Evolutionary conservation across 2,113 vertebrate species (phyloP), one percentile per base, ranked within the genome.

Genomic region (Dipodomys ordii): DNA sequence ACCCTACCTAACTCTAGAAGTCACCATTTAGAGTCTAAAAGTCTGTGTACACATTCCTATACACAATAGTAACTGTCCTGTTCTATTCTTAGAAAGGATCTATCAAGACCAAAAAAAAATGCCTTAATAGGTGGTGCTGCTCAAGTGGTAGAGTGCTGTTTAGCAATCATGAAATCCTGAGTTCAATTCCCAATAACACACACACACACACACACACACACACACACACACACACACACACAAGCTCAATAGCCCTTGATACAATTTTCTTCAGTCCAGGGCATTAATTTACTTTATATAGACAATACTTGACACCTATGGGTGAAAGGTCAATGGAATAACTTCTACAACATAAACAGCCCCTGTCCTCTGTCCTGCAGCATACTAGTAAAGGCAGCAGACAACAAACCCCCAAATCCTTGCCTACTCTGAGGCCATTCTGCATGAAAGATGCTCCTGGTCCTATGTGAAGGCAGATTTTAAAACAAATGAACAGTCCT

Each of bases 31-130:
- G 76, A 32, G 39, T 32, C 49, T 80, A 9, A 25, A 87, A 23
- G 27, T 67, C 85, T 22, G 22, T 0, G 7, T 3, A 27, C 15
- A 69, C 30, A 30, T 20, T n/a, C 23, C 23, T 16, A 87, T 2
- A 16, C 16, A 16, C 20, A 22, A 10, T 30, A 27, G 2, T 32
- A 83, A 53, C 2, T 67, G 7, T 32, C 35, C 32, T 69, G 44
- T 30, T 68, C 16, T 28, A 73, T 72, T 46, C 73, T 81, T 46
- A 19, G 57, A 90, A 10, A 80, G 30, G 30, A 35, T n/a, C 8
- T 39, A 65, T 68, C 22, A 85, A 95, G 69, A 79, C 15, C 28
- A 94, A 91, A 90, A 93, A 44, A 46, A n/a, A 46, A 39, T 39
- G 49, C 12, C 49, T 49, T 49, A 49, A 12, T 49, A 49, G 49